Percentiles rank a stretch among this genome's conserved stretches.
Evolutionary conservation across 2,888 invertebrate genomes (phyloP).

Genomic region (Ophion ventricosus): DNA sequence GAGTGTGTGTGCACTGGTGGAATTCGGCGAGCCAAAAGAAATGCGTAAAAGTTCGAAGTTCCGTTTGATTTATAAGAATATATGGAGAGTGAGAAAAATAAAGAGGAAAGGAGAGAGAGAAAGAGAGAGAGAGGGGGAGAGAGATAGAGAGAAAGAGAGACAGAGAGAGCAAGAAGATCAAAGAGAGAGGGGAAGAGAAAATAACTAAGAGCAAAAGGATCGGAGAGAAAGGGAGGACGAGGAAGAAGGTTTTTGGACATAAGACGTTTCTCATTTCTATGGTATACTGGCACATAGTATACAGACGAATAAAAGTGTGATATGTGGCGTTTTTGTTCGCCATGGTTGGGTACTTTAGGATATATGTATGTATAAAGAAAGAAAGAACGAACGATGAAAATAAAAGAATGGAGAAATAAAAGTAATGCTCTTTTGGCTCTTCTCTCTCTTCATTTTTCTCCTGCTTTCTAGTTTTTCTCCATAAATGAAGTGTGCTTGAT

Average conservation of each 20-base stretch:
- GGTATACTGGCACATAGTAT: constrained; percentile 51
- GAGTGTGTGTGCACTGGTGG: constrained; percentile 19
- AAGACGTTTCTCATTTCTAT: constrained; percentile 47
- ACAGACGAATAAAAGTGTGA: constrained; percentile 58
- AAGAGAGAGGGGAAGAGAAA: neutral
- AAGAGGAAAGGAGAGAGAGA: neutral
- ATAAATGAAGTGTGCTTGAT: neutral
- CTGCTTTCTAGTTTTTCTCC: neutral
- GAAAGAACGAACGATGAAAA: constrained; percentile 49
- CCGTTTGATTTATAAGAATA: constrained; percentile 64
- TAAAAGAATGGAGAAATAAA: constrained; percentile 45
- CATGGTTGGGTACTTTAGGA: constrained; percentile 13
- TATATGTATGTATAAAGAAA: constrained; percentile 38
- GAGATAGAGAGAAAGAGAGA: neutral
- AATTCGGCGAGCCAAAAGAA: constrained; percentile 60
- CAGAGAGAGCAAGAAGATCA: neutral
- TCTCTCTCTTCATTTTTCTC: constrained; percentile 14
- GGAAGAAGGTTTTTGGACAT: constrained; percentile 24
- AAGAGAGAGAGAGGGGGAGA: neutral
- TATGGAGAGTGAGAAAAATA: neutral
- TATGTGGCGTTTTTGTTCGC: constrained; percentile 57
- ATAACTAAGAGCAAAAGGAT: neutral
- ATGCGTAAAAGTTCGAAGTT: constrained; percentile 60
- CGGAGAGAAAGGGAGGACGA: constrained; percentile 10
- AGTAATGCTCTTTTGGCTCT: constrained; percentile 32